phyloP scores from a whole-genome alignment of 92 coral and sea anemone species.

The Phenganax marumi region DNA sequence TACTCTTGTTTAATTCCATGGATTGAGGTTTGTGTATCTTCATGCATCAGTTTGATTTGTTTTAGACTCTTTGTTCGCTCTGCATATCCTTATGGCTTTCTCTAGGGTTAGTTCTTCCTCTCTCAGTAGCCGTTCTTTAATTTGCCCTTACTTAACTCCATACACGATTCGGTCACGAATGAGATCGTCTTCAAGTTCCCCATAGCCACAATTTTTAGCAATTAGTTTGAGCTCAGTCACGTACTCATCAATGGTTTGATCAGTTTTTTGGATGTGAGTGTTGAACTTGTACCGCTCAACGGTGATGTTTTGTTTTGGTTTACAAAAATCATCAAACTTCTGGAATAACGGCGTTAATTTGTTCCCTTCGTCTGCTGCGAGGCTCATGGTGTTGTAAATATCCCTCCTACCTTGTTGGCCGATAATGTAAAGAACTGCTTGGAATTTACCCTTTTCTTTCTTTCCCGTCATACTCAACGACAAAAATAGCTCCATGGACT shows the following conservation, averaged over 20 bases:
- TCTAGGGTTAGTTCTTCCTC: constrained; percentile 23
- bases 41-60: neutral
- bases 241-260: constrained; percentile 31
- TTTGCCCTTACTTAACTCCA: constrained; percentile 19
- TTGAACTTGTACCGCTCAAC: constrained; percentile 42
- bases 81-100: neutral
- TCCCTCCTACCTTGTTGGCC: too few relatives aligned
- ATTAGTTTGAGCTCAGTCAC: constrained; percentile 37
- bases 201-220: constrained; percentile 36
- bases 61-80: neutral
- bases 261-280: constrained; percentile 14
- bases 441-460: too few relatives aligned
- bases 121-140: constrained; percentile 33
- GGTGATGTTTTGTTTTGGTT: constrained; percentile 36
- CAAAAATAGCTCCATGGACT: too few relatives aligned
- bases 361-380: too few relatives aligned
- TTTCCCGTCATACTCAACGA: too few relatives aligned
- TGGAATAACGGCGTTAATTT: too few relatives aligned
- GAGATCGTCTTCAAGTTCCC: constrained; percentile 41
- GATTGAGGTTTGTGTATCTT: neutral
- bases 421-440: too few relatives aligned
- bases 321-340: constrained; percentile 39
- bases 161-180: constrained; percentile 30
- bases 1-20: neutral
- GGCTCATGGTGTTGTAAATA: too few relatives aligned